These are phyloP conservation scores for Hyles vespertilio DNA, from an alignment of 1,140 invertebrate genomes.

Conservation along the genomic window DNA sequence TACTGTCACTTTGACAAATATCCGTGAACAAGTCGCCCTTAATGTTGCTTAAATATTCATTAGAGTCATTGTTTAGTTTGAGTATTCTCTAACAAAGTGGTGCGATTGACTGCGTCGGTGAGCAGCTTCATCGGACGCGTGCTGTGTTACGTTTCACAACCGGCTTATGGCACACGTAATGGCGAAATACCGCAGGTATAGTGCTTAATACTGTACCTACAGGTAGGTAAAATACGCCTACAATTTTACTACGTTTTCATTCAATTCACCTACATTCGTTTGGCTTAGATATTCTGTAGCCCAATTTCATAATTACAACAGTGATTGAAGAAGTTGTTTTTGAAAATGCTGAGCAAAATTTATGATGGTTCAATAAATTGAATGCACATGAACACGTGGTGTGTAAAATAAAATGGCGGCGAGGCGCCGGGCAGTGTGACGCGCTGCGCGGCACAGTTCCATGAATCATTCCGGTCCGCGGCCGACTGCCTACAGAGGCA, in stretches of 20 bases:
- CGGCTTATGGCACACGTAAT: constrained; percentile 29
- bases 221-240: constrained; percentile 11
- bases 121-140: constrained; percentile 20
- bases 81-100: constrained; percentile 9
- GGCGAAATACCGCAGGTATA: constrained; percentile 63
- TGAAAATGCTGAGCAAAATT: constrained; percentile 3
- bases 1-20: no score
- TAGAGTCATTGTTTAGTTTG: constrained; percentile 2
- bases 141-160: constrained; percentile 30
- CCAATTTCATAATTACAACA: background rate
- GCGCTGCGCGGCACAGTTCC: constrained; percentile 28
- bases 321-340: background rate
- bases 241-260: constrained; percentile 5
- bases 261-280: background rate
- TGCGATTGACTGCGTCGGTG: constrained; percentile 21
- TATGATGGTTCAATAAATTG: constrained; percentile 26
- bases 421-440: constrained; percentile 26
- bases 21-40: constrained; percentile 10
- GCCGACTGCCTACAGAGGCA: no score
- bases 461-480: constrained; percentile 27
- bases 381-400: constrained; percentile 63
- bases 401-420: constrained; percentile 66
- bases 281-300: no score
- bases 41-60: constrained; percentile 11
- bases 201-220: constrained; percentile 8